These are phyloP conservation scores for Ptilonorhynchus violaceus DNA, from an alignment of 2,113 vertebrate species.

Conservation along the genomic window DNA sequence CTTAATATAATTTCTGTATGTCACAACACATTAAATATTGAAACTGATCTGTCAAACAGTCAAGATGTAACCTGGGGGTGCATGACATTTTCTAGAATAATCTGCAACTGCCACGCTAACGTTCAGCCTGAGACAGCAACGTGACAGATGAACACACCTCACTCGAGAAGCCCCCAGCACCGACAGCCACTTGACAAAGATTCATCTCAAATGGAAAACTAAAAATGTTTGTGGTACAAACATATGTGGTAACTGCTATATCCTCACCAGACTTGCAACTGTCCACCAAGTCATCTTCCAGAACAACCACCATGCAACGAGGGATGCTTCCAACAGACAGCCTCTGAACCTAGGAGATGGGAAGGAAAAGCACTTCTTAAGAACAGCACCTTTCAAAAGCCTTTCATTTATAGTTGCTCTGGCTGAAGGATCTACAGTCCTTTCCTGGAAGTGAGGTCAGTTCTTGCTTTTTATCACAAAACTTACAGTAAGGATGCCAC, in stretches of 20 bases:
- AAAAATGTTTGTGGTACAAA: neutral
- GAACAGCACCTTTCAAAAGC: neutral
- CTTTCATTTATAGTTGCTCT: neutral
- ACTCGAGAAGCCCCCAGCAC: neutral
- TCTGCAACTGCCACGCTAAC: neutral
- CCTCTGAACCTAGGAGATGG: conserved; percentile 83
- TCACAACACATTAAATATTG: neutral
- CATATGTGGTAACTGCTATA: neutral
- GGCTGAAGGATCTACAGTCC: neutral
- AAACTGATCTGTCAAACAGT: neutral
- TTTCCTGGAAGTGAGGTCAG: neutral
- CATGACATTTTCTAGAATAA: neutral
- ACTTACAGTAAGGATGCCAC: neutral
- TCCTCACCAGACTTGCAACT: conserved; percentile 92
- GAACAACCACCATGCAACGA: conserved; percentile 88
- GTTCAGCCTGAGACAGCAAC: neutral
- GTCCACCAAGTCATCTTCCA: conserved; percentile 96
- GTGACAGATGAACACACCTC: neutral
- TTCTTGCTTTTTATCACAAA: neutral
- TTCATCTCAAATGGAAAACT: neutral
- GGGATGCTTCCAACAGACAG: conserved; percentile 94
- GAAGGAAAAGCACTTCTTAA: neutral
- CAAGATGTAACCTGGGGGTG: neutral
- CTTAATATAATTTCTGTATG: neutral
- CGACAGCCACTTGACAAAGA: neutral